Conservation (phyloP, 2,888 invertebrate species). For the Brachyopa scutellaris region DNA sequence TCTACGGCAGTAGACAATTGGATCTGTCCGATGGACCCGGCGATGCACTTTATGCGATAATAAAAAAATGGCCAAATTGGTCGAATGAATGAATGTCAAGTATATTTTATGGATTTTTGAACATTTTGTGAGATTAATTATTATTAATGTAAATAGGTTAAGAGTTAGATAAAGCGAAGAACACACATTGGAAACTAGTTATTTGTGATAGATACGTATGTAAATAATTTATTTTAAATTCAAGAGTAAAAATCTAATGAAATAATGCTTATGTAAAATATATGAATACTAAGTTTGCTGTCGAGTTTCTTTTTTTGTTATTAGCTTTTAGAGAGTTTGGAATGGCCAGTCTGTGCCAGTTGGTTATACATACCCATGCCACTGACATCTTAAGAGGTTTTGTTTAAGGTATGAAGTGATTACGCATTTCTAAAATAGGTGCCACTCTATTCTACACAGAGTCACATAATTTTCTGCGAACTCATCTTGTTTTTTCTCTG, state of each 20-base stretch:
- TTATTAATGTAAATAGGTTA: not conserved
- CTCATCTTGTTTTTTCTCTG: too few species aligned
- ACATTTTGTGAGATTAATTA: not conserved
- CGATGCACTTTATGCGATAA: constrained; percentile 84
- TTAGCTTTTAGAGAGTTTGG: too few species aligned
- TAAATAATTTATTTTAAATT: constrained; percentile 20
- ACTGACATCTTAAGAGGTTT: too few species aligned
- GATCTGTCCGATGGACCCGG: constrained; percentile 86
- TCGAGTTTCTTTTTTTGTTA: too few species aligned
- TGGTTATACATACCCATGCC: too few species aligned
- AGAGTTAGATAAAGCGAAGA: not conserved
- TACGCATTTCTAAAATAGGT: too few species aligned
- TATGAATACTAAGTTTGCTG: too few species aligned
- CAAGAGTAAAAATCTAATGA: not conserved
- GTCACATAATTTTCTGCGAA: too few species aligned
- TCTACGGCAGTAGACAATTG: constrained; percentile 87
- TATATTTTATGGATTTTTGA: not conserved
- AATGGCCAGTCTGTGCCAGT: too few species aligned
- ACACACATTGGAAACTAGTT: constrained; percentile 20
- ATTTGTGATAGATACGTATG: constrained; percentile 44
- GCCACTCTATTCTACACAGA: too few species aligned
- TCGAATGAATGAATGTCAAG: constrained; percentile 42
- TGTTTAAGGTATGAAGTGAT: too few species aligned
- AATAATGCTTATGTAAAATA: not conserved
- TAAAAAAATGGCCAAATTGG: constrained; percentile 88